Conservation (phyloP, 2,113 vertebrate species). For the Gnathonemus echidnorhynchus region DNA sequence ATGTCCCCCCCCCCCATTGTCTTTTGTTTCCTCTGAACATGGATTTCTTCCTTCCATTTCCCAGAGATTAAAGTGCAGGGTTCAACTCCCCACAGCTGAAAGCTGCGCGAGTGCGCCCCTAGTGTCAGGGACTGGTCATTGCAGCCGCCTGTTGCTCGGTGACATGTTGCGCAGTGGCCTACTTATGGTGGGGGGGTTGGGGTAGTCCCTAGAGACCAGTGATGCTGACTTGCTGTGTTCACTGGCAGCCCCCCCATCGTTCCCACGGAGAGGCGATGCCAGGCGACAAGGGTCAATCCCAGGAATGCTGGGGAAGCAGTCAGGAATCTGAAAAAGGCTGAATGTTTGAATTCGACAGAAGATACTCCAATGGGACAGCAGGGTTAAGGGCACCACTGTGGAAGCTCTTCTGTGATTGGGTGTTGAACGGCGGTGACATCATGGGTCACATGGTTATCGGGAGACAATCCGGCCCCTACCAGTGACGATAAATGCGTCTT, state of each 20-base stretch:
- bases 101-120: not conserved
- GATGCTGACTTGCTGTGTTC: not conserved
- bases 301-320: not conserved
- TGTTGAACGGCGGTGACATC: not conserved
- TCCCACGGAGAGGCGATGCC: not conserved
- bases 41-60: not conserved
- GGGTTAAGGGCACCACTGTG: not conserved
- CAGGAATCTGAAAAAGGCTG: not conserved
- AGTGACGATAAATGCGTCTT: not conserved
- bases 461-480: not conserved
- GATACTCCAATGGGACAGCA: not conserved
- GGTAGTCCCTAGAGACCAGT: not conserved
- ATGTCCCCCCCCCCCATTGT: not conserved
- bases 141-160: not conserved
- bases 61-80: not conserved
- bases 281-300: not conserved
- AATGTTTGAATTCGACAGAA: not conserved
- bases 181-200: not conserved
- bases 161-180: not conserved
- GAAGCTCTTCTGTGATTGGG: not conserved
- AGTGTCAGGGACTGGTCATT: not conserved
- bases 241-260: not conserved
- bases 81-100: not conserved
- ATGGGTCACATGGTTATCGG: not conserved
- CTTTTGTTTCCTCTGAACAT: conserved; percentile 18